Conservation (phyloP, 2,888 invertebrate species). For the Idaea dimidiata region DNA sequence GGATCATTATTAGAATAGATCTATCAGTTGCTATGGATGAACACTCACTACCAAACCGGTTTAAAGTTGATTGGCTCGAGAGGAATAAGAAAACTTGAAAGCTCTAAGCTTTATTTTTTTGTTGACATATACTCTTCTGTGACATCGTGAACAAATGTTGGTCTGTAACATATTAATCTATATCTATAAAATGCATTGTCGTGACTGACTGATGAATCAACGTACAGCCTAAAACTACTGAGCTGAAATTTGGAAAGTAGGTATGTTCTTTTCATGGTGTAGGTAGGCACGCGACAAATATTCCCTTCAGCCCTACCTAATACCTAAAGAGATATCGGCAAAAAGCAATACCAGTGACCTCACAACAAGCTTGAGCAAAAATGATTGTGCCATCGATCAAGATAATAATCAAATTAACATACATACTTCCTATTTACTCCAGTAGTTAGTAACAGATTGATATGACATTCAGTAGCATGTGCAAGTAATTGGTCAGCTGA, state of each 20-base stretch:
- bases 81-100: neutral
- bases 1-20: neutral
- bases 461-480: constrained; percentile 1
- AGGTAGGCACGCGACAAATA: too few relatives aligned
- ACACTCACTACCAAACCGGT: neutral
- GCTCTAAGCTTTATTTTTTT: neutral
- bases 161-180: too few relatives aligned
- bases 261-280: too few relatives aligned
- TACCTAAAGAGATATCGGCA: too few relatives aligned
- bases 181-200: too few relatives aligned
- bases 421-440: constrained; percentile 6
- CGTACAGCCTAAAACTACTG: too few relatives aligned
- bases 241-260: too few relatives aligned
- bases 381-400: neutral
- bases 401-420: neutral
- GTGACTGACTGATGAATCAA: too few relatives aligned
- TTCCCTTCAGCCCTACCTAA: too few relatives aligned
- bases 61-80: neutral
- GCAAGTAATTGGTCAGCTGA: constrained; percentile 3
- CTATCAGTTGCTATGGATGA: neutral
- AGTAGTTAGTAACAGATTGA: neutral
- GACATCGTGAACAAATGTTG: too few relatives aligned
- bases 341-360: too few relatives aligned
- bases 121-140: neutral
- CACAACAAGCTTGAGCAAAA: too few relatives aligned